Evolutionary conservation across 2,113 vertebrate species (phyloP).

Genomic region (Alligator mississippiensis): DNA sequence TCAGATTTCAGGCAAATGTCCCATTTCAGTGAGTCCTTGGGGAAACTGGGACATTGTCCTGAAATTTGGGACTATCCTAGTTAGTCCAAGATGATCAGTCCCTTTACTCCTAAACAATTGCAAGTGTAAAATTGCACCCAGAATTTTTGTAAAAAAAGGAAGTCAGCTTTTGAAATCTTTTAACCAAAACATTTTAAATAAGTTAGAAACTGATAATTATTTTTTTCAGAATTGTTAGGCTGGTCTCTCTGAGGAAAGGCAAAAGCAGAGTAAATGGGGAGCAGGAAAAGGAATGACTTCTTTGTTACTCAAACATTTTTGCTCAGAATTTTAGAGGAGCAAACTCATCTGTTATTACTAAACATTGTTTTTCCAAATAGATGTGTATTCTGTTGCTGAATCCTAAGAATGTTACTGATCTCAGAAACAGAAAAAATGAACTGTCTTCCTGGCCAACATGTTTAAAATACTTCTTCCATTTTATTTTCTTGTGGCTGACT

Average conservation of each 20-base stretch:
- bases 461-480: neutral
- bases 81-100: neutral
- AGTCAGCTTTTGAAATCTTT: neutral
- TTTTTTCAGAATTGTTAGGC: neutral
- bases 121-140: neutral
- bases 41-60: too few species aligned
- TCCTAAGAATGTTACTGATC: neutral
- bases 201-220: neutral
- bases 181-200: neutral
- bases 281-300: neutral
- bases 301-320: neutral
- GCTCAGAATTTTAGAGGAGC: neutral
- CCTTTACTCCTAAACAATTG: neutral
- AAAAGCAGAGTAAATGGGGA: neutral
- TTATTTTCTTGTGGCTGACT: neutral
- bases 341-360: neutral
- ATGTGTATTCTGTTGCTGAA: neutral
- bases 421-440: neutral
- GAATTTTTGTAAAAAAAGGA: neutral
- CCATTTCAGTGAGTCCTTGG: too few species aligned
- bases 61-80: too few species aligned
- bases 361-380: neutral
- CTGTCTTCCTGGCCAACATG: rapidly evolving
- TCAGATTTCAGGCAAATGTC: too few species aligned
- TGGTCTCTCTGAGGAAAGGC: neutral